Base-by-base conservation (phyloP, 1,140 invertebrate species). In the Drosophila bifasciata region DNA sequence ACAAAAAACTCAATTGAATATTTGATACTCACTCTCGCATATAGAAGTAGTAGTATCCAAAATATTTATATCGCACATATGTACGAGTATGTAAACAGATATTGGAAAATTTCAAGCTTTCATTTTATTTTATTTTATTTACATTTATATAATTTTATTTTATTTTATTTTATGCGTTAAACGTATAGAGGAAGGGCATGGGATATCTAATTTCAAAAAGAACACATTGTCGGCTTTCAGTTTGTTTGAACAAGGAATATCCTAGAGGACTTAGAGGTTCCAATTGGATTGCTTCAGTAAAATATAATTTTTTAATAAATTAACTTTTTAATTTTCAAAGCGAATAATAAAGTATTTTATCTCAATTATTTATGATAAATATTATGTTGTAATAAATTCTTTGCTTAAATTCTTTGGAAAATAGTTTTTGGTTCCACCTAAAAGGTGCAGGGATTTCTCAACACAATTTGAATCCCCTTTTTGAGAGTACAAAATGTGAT, bases 1-100 rank as follows among this genome's bases (percentile, higher is more conserved):
- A 15, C 28, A n/a, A 68, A 76, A 36, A 76, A 62, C 64, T 76
- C 72, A 76, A 75, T 76, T 74, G 56, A 76, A 76, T 76, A 68
- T 76, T 76, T 76, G 44, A 73, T 75, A 52, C 39, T 36, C 21
- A 13, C 49, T 48, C 11, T 48, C 11, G 51, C 39, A 44, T 25
- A 15, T n/a, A n/a, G n/a, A n/a, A n/a, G n/a, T n/a, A n/a, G 25
- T 3, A 7, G 32, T 53, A 9, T n/a, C n/a, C 43, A 9, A 49
- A n/a, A 32, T 21, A 25, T 9, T 28, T 21, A 40, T 23, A 51
- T 2, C 8, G 3, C 25, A 23, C n/a, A 23, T 8, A 36, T 49
- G 32, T 40, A 19, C 44, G n/a, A n/a, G 50, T 39, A 52, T 32
- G 63, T 25, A 48, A 57, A 28, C 28, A 41, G 32, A 6, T 11